Conservation (phyloP, 2,888 invertebrate species). For the Salticus scenicus region DNA sequence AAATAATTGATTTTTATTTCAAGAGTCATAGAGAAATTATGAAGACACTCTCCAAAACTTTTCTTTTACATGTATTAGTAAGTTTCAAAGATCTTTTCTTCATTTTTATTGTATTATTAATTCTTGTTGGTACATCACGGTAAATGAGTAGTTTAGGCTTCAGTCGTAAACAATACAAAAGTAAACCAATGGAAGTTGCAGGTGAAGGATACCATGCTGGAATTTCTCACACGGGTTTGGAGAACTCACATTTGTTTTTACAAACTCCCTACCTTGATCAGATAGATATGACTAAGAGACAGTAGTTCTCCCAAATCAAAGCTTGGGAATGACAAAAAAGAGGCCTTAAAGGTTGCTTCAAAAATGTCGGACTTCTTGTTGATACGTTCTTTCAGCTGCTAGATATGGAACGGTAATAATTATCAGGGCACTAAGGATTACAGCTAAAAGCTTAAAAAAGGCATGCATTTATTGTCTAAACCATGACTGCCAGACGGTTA, state of each 20-base stretch:
- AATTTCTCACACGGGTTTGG: slow-evolving; percentile 49
- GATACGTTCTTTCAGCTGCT: slow-evolving; percentile 60
- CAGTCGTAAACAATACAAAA: too few species aligned
- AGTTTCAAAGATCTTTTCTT: too few species aligned
- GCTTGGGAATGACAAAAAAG: slow-evolving; percentile 61
- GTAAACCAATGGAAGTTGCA: slow-evolving; percentile 21
- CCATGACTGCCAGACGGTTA: background rate
- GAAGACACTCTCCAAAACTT: too few species aligned
- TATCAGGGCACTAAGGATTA: slow-evolving; percentile 67
- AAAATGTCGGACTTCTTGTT: slow-evolving; percentile 56
- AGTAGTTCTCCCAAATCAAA: slow-evolving; percentile 52
- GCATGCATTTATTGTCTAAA: slow-evolving; percentile 32
- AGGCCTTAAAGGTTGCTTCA: slow-evolving; percentile 40
- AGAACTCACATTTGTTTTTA: slow-evolving; percentile 57
- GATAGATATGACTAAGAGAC: slow-evolving; percentile 43
- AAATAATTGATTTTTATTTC: too few species aligned
- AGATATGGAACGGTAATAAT: slow-evolving; percentile 67
- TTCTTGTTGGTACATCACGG: too few species aligned
- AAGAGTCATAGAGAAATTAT: too few species aligned
- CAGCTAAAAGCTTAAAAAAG: slow-evolving; percentile 57
- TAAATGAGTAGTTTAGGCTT: too few species aligned
- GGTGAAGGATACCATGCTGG: slow-evolving; percentile 50
- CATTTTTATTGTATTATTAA: too few species aligned
- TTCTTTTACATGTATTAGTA: too few species aligned
- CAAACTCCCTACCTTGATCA: slow-evolving; percentile 64